Percentiles rank a stretch among this genome's conserved stretches.
Conservation (phyloP, 2,113 vertebrate species). For the Vicugna pacos region DNA sequence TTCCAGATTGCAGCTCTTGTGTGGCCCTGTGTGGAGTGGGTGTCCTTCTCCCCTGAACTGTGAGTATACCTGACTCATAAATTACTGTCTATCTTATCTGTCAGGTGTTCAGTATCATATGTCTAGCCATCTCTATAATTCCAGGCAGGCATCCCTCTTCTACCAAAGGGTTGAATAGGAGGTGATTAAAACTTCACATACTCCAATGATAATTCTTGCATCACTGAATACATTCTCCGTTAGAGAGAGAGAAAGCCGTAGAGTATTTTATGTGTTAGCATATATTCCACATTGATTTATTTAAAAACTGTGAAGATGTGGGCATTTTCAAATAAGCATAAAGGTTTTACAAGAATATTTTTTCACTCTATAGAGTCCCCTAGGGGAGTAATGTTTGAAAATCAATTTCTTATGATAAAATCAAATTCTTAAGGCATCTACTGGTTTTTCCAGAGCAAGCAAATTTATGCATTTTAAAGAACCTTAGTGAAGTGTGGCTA, state of each 20-base stretch:
- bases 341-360: not conserved
- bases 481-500: not conserved
- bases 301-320: not conserved
- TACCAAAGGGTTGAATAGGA: not conserved
- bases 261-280: not conserved
- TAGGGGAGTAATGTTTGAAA: not conserved
- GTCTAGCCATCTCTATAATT: not conserved
- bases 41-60: not conserved
- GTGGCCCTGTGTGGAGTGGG: rapidly evolving
- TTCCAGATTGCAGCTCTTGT: not conserved
- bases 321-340: not conserved
- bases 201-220: not conserved
- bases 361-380: not conserved
- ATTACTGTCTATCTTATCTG: not conserved
- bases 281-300: not conserved
- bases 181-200: not conserved
- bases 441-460: not conserved
- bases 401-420: not conserved
- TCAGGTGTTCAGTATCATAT: not conserved
- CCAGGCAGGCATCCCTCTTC: not conserved
- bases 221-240: not conserved
- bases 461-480: not conserved
- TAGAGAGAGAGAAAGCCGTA: not conserved
- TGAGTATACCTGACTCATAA: not conserved
- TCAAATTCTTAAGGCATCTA: not conserved